Conservation (phyloP, 2,113 vertebrate genomes). For the Rallus limicola region DNA sequence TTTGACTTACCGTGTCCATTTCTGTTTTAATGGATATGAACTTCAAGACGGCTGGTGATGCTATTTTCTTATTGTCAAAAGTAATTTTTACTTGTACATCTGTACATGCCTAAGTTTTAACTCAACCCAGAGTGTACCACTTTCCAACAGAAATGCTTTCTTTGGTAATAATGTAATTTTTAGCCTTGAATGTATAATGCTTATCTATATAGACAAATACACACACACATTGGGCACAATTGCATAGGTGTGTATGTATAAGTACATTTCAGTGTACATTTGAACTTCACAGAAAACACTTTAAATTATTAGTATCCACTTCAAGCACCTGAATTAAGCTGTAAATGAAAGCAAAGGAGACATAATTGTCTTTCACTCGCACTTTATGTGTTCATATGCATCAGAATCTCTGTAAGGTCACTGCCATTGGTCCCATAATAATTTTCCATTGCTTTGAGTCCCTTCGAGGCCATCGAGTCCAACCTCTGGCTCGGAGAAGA, state of each 20-base stretch:
- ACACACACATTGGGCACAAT: not conserved
- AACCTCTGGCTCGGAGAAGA: not conserved
- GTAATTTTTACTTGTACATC: not conserved
- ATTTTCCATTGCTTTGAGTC: not conserved
- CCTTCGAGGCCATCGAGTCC: not conserved
- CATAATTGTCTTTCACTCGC: not conserved
- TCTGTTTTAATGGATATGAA: not conserved
- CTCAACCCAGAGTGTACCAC: not conserved
- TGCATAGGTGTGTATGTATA: not conserved
- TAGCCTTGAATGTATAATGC: not conserved
- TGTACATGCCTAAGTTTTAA: not conserved
- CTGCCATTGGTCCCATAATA: not conserved
- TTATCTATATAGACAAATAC: not conserved
- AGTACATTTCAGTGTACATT: not conserved
- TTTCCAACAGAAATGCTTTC: not conserved
- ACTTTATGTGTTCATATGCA: not conserved
- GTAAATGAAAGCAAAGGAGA: not conserved
- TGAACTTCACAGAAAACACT: not conserved
- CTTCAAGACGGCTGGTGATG: not conserved
- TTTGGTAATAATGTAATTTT: not conserved
- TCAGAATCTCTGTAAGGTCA: not conserved
- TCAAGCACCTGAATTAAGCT: not conserved
- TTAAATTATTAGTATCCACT: not conserved
- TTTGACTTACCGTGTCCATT: not conserved
- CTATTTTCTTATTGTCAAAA: not conserved